Base-by-base conservation (phyloP, 2,113 vertebrate genomes). In the Etheostoma spectabile region DNA sequence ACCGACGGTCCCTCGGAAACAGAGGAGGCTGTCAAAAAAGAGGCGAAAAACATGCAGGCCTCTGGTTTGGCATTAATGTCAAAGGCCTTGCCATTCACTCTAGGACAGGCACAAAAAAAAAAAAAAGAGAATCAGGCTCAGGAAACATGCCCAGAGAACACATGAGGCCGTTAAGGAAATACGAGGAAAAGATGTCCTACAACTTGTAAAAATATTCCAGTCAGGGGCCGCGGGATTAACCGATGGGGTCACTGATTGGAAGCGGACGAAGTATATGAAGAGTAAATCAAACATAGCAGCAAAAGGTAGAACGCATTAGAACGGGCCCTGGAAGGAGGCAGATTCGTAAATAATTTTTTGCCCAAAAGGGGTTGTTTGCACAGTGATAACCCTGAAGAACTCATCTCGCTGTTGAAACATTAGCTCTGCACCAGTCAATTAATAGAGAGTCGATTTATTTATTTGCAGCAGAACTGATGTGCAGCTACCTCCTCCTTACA, bases 21-120 rank as follows among this genome's bases (percentile, higher is more conserved):
- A 69, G 83, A 86, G 88, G 84, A 67, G 84, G 81, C 82, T 27
- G 88, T 86, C 83, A 67, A 87, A 84, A 80, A 80, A 90, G 87
- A 87, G 90, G 79, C 64, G 88, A 89, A 83, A 85, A 92, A 92
- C 94, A 94, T 93, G 92, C 94, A 91, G 87, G 89, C 92, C 92
- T 91, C 82, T 30, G 67, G 76, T 91, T 88, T 90, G 92, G 91
- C 90, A 80, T 89, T 86, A 87, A 88, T 86, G 88, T 93, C 91
- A 89, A 90, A 94, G 93, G 91, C 89, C 88, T 74, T 80, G 87
- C 88, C 92, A 85, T 91, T 93, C 91, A 92, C 81, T 89, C 92
- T 70, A 84, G 82, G 89, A 92, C 86, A 93, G 91, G 92, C 87
- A 86, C 85, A 88, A 30, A 27, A 27, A 27, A 27, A 27, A 27